Evolutionary conservation across 2,888 invertebrate species (phyloP).

Genomic region (Tubulanus polymorphus): DNA sequence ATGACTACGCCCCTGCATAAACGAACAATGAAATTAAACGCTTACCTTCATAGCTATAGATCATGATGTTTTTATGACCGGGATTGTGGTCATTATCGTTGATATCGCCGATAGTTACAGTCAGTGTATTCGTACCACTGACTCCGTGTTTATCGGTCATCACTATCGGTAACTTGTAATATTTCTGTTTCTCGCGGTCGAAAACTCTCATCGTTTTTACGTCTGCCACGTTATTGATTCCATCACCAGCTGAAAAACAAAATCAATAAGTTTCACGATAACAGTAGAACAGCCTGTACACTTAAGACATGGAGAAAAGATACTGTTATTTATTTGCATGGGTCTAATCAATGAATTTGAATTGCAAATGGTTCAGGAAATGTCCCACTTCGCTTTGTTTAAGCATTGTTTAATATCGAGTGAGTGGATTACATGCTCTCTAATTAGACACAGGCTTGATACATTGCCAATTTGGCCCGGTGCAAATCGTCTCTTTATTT

Average conservation of each 20-base stretch:
- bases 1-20: too few species aligned
- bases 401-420: too few species aligned
- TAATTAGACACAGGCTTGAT: too few species aligned
- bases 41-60: slow-evolving; percentile 87
- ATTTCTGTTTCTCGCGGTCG: slow-evolving; percentile 92
- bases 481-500: too few species aligned
- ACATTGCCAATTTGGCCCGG: too few species aligned
- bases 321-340: too few species aligned
- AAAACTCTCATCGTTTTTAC: slow-evolving; percentile 90
- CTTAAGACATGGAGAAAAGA: too few species aligned
- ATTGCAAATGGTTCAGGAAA: too few species aligned
- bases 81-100: slow-evolving; percentile 99
- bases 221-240: slow-evolving; percentile 82
- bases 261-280: slow-evolving; percentile 1
- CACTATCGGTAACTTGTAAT: slow-evolving; percentile 92
- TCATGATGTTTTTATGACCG: slow-evolving; percentile 92
- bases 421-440: too few species aligned
- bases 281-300: too few species aligned
- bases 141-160: slow-evolving; percentile 91
- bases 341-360: slow-evolving; percentile 9
- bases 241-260: slow-evolving; percentile 23
- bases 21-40: too few species aligned
- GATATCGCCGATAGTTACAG: slow-evolving; percentile 94
- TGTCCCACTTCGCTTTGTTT: too few species aligned
- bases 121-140: slow-evolving; percentile 92